Evolutionary conservation across 2,797 vertebrate genomes (phyloP), one percentile per base, ranked within the genome.

Genomic region (Trachurus trachurus): DNA sequence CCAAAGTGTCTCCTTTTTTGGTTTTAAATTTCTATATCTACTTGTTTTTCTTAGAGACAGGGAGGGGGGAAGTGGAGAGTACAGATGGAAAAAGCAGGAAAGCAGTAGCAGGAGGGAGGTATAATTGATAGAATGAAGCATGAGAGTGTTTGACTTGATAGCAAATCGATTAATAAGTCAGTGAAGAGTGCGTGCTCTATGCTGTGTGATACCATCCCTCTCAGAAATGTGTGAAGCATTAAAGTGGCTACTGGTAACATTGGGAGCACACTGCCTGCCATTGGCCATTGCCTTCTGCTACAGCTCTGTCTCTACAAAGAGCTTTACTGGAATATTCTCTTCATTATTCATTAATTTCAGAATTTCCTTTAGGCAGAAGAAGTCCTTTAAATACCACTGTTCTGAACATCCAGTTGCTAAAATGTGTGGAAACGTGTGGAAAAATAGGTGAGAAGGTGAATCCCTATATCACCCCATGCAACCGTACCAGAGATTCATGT

Each of bases 81-180:
- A 54, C 5, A 49, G 56, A 50, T 45, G 17, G 15, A 15, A 47
- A 61, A 65, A 61, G 17, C 2, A 8, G 26, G 45, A 44, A 39
- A 78, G 21, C 17, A 40, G 42, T 21, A 31, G 50, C 60, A 57
- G 44, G 59, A 64, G 6, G 4, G 44, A 53, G 64, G 53, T 74
- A 40, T 83, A 68, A 72, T 59, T 81, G 65, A 67, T 52, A 42
- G 50, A 60, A 66, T 12, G 8, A 70, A 37, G 56, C 61, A 64
- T 66, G 45, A 47, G 50, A 57, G 22, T 60, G 53, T 82, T 71
- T 61, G 31, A 80, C 54, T 74, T 69, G 26, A 73, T 73, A 74
- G 54, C 44, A 63, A 22, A 71, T 66, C 63, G 66, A 74, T 83
- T 74, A 83, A 85, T 88, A 81, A 80, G 80, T 86, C 31, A 76